Conservation (phyloP, 2,113 vertebrate species). For the Ciconia stormi region DNA sequence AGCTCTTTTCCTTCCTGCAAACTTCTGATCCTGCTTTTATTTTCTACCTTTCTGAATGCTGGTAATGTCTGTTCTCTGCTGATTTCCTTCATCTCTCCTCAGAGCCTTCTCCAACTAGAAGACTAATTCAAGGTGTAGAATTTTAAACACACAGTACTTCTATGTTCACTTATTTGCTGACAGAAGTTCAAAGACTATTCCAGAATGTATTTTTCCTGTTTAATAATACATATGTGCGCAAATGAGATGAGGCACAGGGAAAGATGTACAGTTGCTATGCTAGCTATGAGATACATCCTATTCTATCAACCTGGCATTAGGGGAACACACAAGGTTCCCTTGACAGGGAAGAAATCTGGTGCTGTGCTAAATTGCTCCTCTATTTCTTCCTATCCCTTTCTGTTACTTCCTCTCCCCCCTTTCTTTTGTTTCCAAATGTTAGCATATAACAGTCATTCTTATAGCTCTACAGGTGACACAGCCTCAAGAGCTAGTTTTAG, state of each 20-base stretch:
- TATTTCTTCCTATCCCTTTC: not conserved
- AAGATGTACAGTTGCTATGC: not conserved
- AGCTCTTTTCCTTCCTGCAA: not conserved
- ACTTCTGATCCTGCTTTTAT: not conserved
- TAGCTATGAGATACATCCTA: not conserved
- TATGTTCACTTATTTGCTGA: not conserved
- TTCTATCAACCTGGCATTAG: not conserved
- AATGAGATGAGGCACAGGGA: not conserved
- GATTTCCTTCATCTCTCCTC: not conserved
- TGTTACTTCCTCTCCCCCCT: not conserved
- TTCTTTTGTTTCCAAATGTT: not conserved
- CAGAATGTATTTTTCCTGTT: not conserved
- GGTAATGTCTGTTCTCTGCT: not conserved
- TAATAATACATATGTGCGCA: not conserved
- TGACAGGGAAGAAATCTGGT: not conserved
- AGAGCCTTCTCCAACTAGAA: not conserved
- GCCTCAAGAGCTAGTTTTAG: not conserved
- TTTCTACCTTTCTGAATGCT: not conserved
- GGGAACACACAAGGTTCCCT: not conserved
- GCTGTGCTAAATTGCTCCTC: not conserved
- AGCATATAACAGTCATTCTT: not conserved
- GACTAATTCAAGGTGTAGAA: not conserved
- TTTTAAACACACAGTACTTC: not conserved
- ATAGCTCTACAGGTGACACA: not conserved
- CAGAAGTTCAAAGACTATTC: not conserved